These are phyloP conservation scores for Netelia inedita DNA, from an alignment of 2,888 invertebrate genomes.

Conservation along the genomic window DNA sequence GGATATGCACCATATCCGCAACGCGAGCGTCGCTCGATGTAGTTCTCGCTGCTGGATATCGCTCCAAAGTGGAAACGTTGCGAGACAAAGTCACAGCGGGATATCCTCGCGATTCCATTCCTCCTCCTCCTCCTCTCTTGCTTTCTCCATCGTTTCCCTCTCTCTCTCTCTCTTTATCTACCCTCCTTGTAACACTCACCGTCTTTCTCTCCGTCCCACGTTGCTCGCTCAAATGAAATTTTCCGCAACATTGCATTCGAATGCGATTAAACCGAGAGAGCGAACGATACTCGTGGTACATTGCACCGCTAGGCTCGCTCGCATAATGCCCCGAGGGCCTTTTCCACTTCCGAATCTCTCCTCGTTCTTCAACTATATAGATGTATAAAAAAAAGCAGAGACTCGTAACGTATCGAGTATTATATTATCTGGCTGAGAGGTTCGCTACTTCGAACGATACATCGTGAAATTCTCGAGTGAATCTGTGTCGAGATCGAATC, in stretches of 20 bases:
- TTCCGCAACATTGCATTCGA: constrained; percentile 86
- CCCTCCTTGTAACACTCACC: constrained; percentile 22
- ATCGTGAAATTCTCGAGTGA: constrained; percentile 49
- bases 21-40: no score
- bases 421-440: neutral
- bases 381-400: constrained; percentile 13
- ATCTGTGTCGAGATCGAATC: constrained; percentile 81
- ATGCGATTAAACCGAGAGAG: constrained; percentile 85
- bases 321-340: constrained; percentile 57
- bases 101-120: constrained; percentile 70
- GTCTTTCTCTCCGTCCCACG: constrained; percentile 69
- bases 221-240: constrained; percentile 85
- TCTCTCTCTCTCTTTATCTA: constrained; percentile 43
- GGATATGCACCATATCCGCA: neutral
- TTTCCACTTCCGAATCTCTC: constrained; percentile 62
- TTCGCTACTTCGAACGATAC: constrained; percentile 9
- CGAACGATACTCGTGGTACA: constrained; percentile 75
- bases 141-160: constrained; percentile 12
- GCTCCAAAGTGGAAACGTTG: constrained; percentile 45
- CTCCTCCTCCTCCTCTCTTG: constrained; percentile 40
- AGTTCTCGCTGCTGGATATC: constrained; percentile 57
- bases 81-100: constrained; percentile 84
- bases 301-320: constrained; percentile 65
- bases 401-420: constrained; percentile 41
- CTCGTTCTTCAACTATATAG: constrained; percentile 17